Conservation (phyloP, 1,140 invertebrate genomes). For the Harpegnathos saltator region DNA sequence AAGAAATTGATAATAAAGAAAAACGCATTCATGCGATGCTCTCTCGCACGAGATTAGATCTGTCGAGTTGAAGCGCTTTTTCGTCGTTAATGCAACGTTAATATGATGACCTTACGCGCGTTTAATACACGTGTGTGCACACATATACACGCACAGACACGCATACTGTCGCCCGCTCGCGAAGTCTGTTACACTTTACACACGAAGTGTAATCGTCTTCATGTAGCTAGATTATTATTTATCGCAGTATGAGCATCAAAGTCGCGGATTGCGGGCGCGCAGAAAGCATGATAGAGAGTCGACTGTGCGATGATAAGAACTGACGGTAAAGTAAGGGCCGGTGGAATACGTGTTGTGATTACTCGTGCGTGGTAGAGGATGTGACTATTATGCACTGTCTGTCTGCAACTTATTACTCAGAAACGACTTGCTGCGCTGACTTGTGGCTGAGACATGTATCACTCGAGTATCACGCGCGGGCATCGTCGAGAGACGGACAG, state of each 20-base stretch:
- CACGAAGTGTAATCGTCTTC: constrained; percentile 37
- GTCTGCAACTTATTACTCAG: constrained; percentile 7
- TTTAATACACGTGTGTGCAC: constrained; percentile 18
- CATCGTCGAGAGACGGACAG: constrained; percentile 43
- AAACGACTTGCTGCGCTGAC: not conserved
- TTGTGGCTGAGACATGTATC: constrained; percentile 31
- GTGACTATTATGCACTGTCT: constrained; percentile 24
- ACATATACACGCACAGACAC: constrained; percentile 25
- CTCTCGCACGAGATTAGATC: too few relatives aligned
- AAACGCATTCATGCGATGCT: too few relatives aligned
- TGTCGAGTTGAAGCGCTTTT: too few relatives aligned
- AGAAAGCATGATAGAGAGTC: constrained; percentile 25
- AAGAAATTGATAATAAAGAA: too few relatives aligned
- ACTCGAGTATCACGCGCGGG: constrained; percentile 6
- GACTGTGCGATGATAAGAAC: not conserved
- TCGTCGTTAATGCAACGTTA: too few relatives aligned
- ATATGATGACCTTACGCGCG: too few relatives aligned
- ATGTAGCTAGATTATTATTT: constrained; percentile 55
- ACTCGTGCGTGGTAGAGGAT: constrained; percentile 12
- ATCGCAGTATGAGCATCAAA: constrained; percentile 4
- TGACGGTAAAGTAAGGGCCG: too few relatives aligned
- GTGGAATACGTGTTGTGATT: not conserved
- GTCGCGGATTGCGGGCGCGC: constrained; percentile 24
- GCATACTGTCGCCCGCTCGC: constrained; percentile 63
- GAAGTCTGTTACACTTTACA: constrained; percentile 61